Conservation (phyloP, 2,888 invertebrate species). For the Lasioglossum lativentre region DNA sequence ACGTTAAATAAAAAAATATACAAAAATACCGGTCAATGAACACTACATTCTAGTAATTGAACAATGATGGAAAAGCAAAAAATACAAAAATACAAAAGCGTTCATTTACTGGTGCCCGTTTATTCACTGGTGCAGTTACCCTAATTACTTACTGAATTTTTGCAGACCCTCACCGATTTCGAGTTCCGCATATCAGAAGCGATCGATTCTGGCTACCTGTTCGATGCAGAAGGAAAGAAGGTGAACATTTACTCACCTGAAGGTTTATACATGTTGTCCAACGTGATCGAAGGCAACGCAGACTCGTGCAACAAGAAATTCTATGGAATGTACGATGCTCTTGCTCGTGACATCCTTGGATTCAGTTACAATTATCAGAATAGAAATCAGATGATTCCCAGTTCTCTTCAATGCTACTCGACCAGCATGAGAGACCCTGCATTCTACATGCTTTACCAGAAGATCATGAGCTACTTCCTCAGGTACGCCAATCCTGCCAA, state of each 20-base stretch:
- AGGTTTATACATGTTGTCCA: slow-evolving; percentile 86
- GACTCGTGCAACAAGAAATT: slow-evolving; percentile 84
- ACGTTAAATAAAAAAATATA: no score
- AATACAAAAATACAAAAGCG: no score
- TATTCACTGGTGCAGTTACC: no score
- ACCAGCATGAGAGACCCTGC: slow-evolving; percentile 90
- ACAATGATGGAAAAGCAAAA: no score
- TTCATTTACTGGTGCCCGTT: no score
- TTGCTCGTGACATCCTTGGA: slow-evolving; percentile 86
- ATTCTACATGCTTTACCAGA: slow-evolving; percentile 89
- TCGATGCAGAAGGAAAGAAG: slow-evolving; percentile 76
- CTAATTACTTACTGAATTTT: no score
- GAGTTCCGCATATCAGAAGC: slow-evolving; percentile 78
- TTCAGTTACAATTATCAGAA: slow-evolving; percentile 82
- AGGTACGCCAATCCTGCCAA: slow-evolving; percentile 64
- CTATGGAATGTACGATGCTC: slow-evolving; percentile 87
- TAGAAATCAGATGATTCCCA: slow-evolving; percentile 86
- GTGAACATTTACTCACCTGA: slow-evolving; percentile 81
- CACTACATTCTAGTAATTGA: no score
- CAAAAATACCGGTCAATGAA: no score
- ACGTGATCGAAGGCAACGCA: slow-evolving; percentile 85
- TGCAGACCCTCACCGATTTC: slow-evolving; percentile 74
- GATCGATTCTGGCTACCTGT: slow-evolving; percentile 79
- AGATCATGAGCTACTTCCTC: slow-evolving; percentile 86
- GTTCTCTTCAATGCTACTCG: slow-evolving; percentile 88